These are phyloP conservation scores for Baronia brevicornis DNA, from an alignment of 2,888 invertebrate species.

Conservation along the genomic window DNA sequence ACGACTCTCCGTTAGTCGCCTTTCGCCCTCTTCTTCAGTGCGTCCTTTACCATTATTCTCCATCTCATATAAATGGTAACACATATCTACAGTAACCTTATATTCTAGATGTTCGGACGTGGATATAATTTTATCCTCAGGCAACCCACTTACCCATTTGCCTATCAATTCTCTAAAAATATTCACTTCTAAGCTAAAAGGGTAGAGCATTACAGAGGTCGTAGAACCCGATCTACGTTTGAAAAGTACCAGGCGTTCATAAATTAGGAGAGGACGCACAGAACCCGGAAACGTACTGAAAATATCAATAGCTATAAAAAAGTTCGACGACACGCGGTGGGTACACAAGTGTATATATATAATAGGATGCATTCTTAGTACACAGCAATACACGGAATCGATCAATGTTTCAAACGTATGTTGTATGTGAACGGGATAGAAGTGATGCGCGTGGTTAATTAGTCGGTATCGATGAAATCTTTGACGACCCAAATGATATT, in stretches of 20 bases:
- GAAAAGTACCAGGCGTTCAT: conserved; percentile 9
- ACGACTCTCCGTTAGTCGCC: too few relatives aligned
- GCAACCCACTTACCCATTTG: too few relatives aligned
- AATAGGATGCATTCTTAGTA: conserved; percentile 24
- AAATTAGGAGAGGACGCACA: conserved; percentile 10
- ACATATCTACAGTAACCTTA: too few relatives aligned
- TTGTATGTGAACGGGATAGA: conserved; percentile 41
- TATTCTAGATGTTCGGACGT: too few relatives aligned
- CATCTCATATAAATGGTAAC: too few relatives aligned
- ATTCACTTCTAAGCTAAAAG: background rate
- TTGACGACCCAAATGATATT: too few relatives aligned
- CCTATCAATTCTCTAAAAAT: background rate
- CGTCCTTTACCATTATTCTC: too few relatives aligned
- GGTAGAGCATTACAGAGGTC: background rate
- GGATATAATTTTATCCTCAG: too few relatives aligned
- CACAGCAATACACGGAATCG: conserved; percentile 41
- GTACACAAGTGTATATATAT: conserved; percentile 12
- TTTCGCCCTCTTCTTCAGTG: too few relatives aligned
- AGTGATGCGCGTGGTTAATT: conserved; percentile 25
- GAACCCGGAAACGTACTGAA: conserved; percentile 15
- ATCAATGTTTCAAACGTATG: conserved; percentile 53
- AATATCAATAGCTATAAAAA: conserved; percentile 13
- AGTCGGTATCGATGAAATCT: conserved; percentile 11
- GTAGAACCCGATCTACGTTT: conserved; percentile 3
- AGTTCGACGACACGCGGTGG: conserved; percentile 11